These are phyloP conservation scores for Cerastis rubricosa DNA, from an alignment of 2,888 invertebrate species.

Conservation along the genomic window DNA sequence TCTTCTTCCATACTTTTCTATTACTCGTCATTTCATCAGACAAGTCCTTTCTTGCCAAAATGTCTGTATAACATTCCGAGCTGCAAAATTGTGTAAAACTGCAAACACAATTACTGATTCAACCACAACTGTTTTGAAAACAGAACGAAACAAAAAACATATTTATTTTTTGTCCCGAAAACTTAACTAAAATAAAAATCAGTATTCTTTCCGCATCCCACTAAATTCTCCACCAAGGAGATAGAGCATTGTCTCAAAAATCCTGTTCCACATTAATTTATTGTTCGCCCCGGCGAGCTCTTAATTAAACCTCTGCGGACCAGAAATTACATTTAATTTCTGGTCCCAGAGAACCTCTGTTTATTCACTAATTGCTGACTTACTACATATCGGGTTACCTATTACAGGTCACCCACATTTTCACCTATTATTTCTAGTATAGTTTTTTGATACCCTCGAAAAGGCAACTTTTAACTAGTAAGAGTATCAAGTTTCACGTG, in stretches of 20 bases:
- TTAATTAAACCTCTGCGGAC: constrained; percentile 73
- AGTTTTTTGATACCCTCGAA: constrained; percentile 26
- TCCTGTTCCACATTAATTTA: constrained; percentile 59
- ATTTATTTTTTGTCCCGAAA: neutral
- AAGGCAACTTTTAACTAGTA: constrained; percentile 14
- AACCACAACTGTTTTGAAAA: neutral
- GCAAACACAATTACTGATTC: neutral
- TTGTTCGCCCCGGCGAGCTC: constrained; percentile 58
- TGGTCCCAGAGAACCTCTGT: constrained; percentile 64
- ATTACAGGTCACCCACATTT: constrained; percentile 53
- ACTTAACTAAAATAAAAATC: constrained; percentile 10
- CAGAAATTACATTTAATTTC: constrained; percentile 68
- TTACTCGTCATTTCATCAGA: too few species aligned
- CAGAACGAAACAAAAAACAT: neutral
- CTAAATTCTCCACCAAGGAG: constrained; percentile 46
- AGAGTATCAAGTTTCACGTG: constrained; percentile 27
- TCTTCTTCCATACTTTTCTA: too few species aligned
- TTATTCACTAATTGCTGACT: constrained; percentile 76
- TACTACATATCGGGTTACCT: constrained; percentile 68
- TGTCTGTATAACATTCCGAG: neutral
- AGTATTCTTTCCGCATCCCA: constrained; percentile 28
- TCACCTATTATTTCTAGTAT: constrained; percentile 46
- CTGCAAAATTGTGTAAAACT: neutral
- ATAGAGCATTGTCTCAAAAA: constrained; percentile 51
- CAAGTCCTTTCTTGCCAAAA: too few species aligned